These are phyloP conservation scores for Caenorhabditis sp. DNA, from an alignment of 2,888 invertebrate genomes.

Conservation along the genomic window DNA sequence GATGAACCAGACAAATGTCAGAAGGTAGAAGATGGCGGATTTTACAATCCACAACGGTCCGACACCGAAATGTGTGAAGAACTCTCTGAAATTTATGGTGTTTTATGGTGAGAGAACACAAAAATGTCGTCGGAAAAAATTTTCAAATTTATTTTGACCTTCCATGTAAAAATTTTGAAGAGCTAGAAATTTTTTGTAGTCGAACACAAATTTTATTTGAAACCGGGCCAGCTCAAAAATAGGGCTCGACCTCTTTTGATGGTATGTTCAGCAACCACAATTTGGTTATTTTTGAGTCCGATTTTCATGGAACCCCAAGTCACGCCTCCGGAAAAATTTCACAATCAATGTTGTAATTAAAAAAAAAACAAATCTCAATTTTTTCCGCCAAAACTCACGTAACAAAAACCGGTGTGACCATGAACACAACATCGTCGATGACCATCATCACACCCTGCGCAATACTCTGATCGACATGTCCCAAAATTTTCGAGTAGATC, in stretches of 20 bases:
- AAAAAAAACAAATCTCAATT: no score
- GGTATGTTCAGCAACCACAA: no score
- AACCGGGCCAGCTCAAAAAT: no score
- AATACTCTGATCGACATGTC: slow-evolving; percentile 51
- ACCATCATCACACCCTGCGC: slow-evolving; percentile 48
- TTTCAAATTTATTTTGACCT: background rate
- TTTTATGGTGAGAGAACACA: no score
- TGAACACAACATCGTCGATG: slow-evolving; percentile 45
- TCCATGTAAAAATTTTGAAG: background rate
- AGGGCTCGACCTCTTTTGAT: no score
- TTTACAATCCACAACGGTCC: slow-evolving; percentile 26
- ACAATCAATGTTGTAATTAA: no score
- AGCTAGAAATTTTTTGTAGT: no score
- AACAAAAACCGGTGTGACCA: slow-evolving; percentile 45
- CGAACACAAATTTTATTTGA: no score
- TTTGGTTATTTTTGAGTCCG: no score
- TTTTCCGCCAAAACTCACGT: slow-evolving; percentile 20
- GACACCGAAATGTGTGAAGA: slow-evolving; percentile 22
- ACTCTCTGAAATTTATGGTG: slow-evolving; percentile 25
- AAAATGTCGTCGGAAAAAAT: no score
- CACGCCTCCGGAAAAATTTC: no score
- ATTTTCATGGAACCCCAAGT: no score
- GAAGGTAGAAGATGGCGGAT: background rate
- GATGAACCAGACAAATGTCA: slow-evolving; percentile 12
- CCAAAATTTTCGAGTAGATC: slow-evolving; percentile 47